Evolutionary conservation across 2,888 invertebrate genomes (phyloP), one percentile per base, ranked within the genome.

Genomic region (Polymixis lichenea): DNA sequence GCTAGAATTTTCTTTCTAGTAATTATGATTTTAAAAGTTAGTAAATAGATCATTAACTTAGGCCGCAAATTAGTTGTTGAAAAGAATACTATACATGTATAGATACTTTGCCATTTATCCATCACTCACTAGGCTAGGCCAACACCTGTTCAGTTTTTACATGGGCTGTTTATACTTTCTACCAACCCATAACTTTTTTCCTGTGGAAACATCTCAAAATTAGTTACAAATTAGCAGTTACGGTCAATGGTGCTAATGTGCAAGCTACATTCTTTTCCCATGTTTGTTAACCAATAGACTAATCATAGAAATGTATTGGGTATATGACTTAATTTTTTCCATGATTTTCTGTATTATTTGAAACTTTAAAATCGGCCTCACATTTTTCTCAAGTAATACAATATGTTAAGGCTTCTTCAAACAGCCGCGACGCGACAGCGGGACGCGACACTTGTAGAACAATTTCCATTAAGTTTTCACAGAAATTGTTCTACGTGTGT

Each of bases 201-300:
- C 55, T 28, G 22, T 55, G 19, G 28, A 72, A 28, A 19, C 15
- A 49, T 49, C 32, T n/a, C 46, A 43, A 69, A 51, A 55, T n/a
- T n/a, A 25, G 13, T 55, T 32, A 15, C 22, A 67, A 22, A 0
- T 75, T 32, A 53, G 13, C 25, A 49, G 46, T 51, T 19, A 64
- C 3, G 4, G 11, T 19, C 5, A 28, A 28, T 22, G 53, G 69
- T 64, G 28, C 22, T 77, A 61, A 32, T 77, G 77, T 77, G 77
- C 77, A 77, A 64, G 78, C 62, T 77, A 53, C 58, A 49, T 49
- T 19, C 0, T 56, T 55, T 51, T 70, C 28, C 56, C 49, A 25
- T 62, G 6, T 43, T 62, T 53, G 19, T 43, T 15, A 61, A n/a
- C 60, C 43, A 62, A 38, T 64, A 55, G 0, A 53, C 17, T n/a